These are phyloP conservation scores for Baronia brevicornis DNA, from an alignment of 2,888 invertebrate genomes.

Conservation along the genomic window DNA sequence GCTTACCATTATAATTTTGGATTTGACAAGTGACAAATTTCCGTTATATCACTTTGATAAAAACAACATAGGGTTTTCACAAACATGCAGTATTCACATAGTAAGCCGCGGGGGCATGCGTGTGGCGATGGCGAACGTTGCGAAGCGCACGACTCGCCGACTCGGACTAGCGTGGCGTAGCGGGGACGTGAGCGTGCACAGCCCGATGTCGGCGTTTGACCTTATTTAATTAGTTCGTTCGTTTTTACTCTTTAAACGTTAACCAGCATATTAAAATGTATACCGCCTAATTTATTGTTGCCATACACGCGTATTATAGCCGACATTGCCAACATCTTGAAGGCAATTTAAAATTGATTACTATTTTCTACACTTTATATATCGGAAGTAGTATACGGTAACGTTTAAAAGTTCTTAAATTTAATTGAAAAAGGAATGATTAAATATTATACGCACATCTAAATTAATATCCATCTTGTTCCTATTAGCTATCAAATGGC, in stretches of 20 bases:
- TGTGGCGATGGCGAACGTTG: conserved; percentile 34
- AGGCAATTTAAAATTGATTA: neutral
- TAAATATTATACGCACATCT: too few relatives aligned
- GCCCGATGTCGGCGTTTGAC: conserved; percentile 60
- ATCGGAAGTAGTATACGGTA: too few relatives aligned
- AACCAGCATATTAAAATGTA: conserved; percentile 65
- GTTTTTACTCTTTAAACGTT: conserved; percentile 70
- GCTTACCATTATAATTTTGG: too few relatives aligned
- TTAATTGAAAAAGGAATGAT: too few relatives aligned
- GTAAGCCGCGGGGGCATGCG: conserved; percentile 22
- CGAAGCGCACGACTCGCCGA: conserved; percentile 42
- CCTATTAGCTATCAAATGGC: too few relatives aligned
- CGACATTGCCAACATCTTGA: conserved; percentile 6
- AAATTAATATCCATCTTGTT: too few relatives aligned
- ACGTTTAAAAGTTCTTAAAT: too few relatives aligned
- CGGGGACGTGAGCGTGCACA: conserved; percentile 17
- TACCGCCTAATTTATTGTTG: conserved; percentile 62
- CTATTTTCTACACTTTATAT: conserved; percentile 7
- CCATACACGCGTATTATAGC: conserved; percentile 42
- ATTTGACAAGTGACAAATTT: too few relatives aligned
- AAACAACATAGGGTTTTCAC: too few relatives aligned
- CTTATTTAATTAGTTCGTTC: conserved; percentile 75
- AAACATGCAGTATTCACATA: too few relatives aligned
- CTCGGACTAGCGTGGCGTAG: conserved; percentile 22
- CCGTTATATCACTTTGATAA: too few relatives aligned